Evolutionary conservation across 2,113 vertebrate genomes (phyloP), one percentile per base, ranked within the genome.

Genomic region (Setophaga coronata): DNA sequence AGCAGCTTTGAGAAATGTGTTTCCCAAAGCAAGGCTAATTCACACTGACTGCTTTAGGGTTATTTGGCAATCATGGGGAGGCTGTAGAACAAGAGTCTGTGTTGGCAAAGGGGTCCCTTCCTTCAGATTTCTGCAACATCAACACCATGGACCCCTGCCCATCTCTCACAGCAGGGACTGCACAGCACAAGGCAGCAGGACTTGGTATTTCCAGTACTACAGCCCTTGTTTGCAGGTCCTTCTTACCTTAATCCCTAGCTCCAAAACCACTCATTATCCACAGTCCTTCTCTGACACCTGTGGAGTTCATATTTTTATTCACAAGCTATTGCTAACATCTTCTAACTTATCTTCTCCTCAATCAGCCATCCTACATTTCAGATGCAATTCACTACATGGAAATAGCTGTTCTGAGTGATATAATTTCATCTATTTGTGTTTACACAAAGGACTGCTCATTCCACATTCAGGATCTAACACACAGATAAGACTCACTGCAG

Each of bases 341-440:
- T 82, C 54, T 36, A 83, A 20, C 5, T 87, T 85, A 91, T 50
- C 77, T 56, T 38, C 70, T 28, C 57, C 84, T 71, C 71, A 14
- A 93, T 87, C 91, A 82, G 65, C 6, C 14, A 4, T 40, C 89
- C 45, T 40, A 50, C 48, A 76, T 87, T 93, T 85, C 43, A 72
- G 83, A 91, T 58, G 53, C 45, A 84, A 42, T 66, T 80, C 10
- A 0, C 77, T 80, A 61, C 36, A 58, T 12, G 42, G 65, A 77
- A 93, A 87, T 34, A 77, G 61, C 48, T 94, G 66, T 25, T 43
- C 12, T 1, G 0, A 7, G 12, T 14, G 82, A 90, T 77, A 90
- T 26, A 82, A 24, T 29, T 36, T 53, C 81, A 91, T 89, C 96
- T 88, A 14, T 88, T 93, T 93, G 71, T 93, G 82, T 88, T 96